Base-by-base conservation (phyloP, 2,888 invertebrate genomes). In the Drosophila rubida region DNA sequence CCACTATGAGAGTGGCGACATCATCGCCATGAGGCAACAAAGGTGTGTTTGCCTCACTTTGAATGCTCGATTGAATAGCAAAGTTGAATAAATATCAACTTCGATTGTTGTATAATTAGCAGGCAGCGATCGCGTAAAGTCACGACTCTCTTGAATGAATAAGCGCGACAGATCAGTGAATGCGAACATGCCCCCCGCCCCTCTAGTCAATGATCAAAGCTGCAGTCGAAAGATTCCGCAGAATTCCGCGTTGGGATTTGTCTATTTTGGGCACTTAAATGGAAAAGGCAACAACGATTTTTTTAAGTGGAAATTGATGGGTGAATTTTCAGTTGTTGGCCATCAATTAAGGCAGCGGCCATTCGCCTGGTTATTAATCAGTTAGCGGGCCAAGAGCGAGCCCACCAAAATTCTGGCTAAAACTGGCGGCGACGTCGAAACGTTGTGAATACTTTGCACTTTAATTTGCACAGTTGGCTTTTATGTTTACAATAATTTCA, bases 401-500 rank as follows among this genome's bases (percentile, higher is more conserved):
- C 62, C 59, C 55, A 53, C 35, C 64, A 46, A 69, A 69, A 46
- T 74, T 69, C 65, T 44, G 42, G 14, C 42, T 42, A 71, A 71
- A 64, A 37, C 25, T 22, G 37, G 42, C 48, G 53, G 22, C 35
- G 53, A 25, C 35, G 25, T 22, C 11, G 25, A 46, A 16, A 14
- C 9, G 8, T 14, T 59, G 48, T 45, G 42, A 57, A 78, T 58
- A 50, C 64, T 71, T 81, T 78, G 79, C 74, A 66, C 67, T 77
- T 81, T 64, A 65, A 81, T 77, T 53, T 69, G 67, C 54, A 71
- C 64, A 68, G 44, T 58, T 72, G 41, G 69, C 62, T 58, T 58
- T 62, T 63, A 55, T 61, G 22, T 46, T 30, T 50, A 46, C 13
- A 30, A 13, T 11, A 54, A 37, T 50, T 59, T 65, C 62, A 48